A percentile compares a stretch with the other conserved stretches of the same genome.
phyloP scores from a whole-genome alignment of 2,113 vertebrate genomes.

The Hylia prasina region DNA sequence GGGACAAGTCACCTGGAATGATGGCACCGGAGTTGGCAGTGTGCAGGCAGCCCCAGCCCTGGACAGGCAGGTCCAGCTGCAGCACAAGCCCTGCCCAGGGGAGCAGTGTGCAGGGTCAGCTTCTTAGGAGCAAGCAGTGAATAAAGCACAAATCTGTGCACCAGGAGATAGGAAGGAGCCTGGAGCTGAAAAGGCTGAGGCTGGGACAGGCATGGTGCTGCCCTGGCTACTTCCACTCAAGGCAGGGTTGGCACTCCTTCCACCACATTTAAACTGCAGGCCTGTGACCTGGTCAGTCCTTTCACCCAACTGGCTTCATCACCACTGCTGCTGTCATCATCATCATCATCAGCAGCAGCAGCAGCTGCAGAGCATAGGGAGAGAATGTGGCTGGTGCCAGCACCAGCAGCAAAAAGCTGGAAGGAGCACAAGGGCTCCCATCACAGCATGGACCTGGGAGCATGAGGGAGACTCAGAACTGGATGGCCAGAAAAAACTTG shows the following conservation, averaged over 20 bases:
- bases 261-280: accelerated
- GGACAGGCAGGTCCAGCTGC: neutral
- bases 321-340: accelerated
- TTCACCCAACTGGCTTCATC: neutral
- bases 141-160: neutral
- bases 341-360: neutral
- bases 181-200: neutral
- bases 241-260: neutral
- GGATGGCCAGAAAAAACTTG: neutral
- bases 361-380: accelerated
- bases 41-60: neutral
- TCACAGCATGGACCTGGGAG: accelerated
- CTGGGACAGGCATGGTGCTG: neutral
- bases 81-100: neutral
- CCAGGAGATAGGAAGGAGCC: neutral
- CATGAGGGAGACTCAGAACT: neutral
- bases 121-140: neutral
- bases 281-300: neutral
- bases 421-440: neutral
- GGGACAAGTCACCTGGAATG: neutral
- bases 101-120: neutral
- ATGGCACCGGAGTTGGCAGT: neutral
- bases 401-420: neutral
- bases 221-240: neutral
- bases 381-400: accelerated